Base-by-base conservation (phyloP, 92 coral and sea anemone species). In the Metridium senile region DNA sequence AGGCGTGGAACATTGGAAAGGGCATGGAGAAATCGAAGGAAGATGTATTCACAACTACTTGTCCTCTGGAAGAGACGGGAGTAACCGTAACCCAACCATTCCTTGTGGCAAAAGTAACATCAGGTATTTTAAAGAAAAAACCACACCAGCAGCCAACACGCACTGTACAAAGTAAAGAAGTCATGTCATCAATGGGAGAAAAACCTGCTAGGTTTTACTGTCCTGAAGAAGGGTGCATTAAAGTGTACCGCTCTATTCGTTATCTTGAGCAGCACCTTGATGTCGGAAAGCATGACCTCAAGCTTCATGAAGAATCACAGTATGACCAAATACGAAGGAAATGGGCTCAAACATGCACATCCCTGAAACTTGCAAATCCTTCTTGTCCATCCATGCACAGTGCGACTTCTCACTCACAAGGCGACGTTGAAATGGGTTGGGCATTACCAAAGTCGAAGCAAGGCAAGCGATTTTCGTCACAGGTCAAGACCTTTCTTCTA, bases 261-360 rank as follows among this genome's bases (percentile, higher is more conserved):
- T 62, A 30, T 74, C 76, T 84, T 34, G 69, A 79, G 30, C 74
- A 68, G 39, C 84, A 84, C 70, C 65, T 84, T 26, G 84, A 84
- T 56, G 18, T 67, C 22, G 79, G 84, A 56, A 57, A 66, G 33
- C 88, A 54, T 78, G 61, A 70, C 28, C 27, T 58, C 47, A 77
- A 69, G 31, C 84, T 83, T 11, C 71, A 83, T 0, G 78, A 77
- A 84, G 75, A 83, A 64, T 58, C 88, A 31, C 87, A 75, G 82
- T 83, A 75, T 11, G 82, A 83, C 67, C 51, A 70, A 17, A 83
- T 70, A 47, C 53, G 83, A 30, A 72, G 76, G 33, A 62, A 64
- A 72, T 78, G 88, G 84, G 84, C 88, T 10, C 74, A 78, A 61
- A 68, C 59, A 51, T 84, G 84, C 70, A 63, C 71, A 1, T 71